Conservation (phyloP, 1,140 invertebrate genomes). For the Zaprionus ghesquierei region DNA sequence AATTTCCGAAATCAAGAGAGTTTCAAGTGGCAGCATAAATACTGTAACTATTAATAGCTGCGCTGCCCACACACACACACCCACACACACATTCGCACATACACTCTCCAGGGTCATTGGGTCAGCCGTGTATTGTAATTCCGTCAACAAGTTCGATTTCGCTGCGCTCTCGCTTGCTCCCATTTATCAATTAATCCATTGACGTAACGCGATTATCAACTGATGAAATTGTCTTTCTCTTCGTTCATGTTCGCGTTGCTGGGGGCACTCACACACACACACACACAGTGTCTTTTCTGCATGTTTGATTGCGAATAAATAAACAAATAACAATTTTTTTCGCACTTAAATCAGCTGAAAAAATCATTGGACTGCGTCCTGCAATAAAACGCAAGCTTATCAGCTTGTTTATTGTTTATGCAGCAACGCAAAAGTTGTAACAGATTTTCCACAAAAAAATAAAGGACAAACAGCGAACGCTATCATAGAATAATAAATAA, state of each 20-base stretch:
- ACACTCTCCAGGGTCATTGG: conserved; percentile 11
- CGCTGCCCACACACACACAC: neutral
- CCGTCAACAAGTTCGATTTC: conserved; percentile 54
- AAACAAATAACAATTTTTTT: conserved; percentile 14
- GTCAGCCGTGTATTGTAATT: conserved; percentile 25
- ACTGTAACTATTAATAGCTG: neutral
- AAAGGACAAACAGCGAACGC: too few relatives aligned
- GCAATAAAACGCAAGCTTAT: conserved; percentile 30
- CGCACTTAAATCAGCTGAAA: conserved; percentile 1
- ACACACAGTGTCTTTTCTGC: neutral
- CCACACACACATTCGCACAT: neutral
- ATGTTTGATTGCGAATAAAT: conserved; percentile 4
- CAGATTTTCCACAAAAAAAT: neutral
- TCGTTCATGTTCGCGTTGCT: conserved; percentile 1
- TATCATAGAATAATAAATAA: conserved; percentile 3
- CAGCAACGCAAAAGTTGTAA: neutral
- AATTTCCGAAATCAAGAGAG: conserved; percentile 7
- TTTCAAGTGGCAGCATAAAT: conserved; percentile 8
- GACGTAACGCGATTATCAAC: conserved; percentile 67
- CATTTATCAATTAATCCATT: conserved; percentile 65
- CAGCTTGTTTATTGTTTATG: conserved; percentile 32
- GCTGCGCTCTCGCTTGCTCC: conserved; percentile 2
- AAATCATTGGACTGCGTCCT: conserved; percentile 30
- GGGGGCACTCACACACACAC: neutral
- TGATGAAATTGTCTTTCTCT: conserved; percentile 47